phyloP scores from a whole-genome alignment of 1,140 invertebrate species.

The Drosophila guanche region DNA sequence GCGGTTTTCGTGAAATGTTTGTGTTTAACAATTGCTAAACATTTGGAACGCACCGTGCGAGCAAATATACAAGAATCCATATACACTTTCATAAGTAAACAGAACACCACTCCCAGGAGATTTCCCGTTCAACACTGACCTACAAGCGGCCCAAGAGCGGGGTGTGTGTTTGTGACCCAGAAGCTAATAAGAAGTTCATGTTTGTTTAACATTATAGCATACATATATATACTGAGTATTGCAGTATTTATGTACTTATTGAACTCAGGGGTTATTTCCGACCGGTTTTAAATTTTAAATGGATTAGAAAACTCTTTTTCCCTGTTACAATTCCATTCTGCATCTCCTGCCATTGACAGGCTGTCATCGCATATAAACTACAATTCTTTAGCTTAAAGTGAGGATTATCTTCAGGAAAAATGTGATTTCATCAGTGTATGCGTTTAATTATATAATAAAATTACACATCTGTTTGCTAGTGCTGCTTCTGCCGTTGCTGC shows the following conservation, averaged over 20 bases:
- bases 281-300: too few species aligned
- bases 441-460: conserved; percentile 16
- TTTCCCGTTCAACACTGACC: not conserved
- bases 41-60: conserved; percentile 17
- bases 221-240: too few species aligned
- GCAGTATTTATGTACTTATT: too few species aligned
- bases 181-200: not conserved
- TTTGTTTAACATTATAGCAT: not conserved
- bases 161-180: not conserved
- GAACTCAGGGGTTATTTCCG: not conserved
- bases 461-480: conserved; percentile 1
- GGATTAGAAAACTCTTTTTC: too few species aligned
- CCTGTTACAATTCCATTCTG: too few species aligned
- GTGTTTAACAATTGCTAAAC: conserved; percentile 42
- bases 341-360: not conserved
- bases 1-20: conserved; percentile 27
- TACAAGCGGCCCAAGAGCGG: not conserved
- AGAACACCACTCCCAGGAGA: too few species aligned
- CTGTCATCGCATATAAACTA: conserved; percentile 1
- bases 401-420: conserved; percentile 8
- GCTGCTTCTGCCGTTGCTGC: not conserved
- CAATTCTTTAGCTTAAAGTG: conserved; percentile 7
- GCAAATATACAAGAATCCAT: conserved; percentile 1
- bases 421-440: not conserved
- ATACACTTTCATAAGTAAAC: too few species aligned